Conservation (phyloP, 1,140 invertebrate species). For the Gonatopus flavifemur region DNA sequence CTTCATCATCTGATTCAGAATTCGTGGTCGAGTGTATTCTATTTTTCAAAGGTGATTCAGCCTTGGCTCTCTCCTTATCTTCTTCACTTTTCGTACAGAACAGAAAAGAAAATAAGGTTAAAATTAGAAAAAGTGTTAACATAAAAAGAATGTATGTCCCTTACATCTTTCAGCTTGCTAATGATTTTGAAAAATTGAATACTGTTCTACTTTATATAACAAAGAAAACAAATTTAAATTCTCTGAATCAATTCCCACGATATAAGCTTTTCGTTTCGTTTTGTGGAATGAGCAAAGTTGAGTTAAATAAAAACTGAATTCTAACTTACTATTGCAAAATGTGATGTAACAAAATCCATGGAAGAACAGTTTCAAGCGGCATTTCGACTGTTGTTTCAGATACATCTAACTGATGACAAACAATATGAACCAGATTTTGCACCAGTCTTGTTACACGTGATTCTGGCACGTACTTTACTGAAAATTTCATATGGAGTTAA, state of each 20-base stretch:
- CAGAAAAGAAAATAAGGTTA: conserved; percentile 16
- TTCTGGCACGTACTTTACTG: conserved; percentile 59
- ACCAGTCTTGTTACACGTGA: conserved; percentile 66
- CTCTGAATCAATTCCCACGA: no score
- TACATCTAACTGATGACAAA: conserved; percentile 72
- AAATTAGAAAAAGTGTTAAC: no score
- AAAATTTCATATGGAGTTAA: no score
- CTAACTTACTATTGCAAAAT: conserved; percentile 70
- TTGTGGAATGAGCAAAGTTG: no score
- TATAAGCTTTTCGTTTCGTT: no score
- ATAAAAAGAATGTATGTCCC: no score
- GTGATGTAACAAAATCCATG: conserved; percentile 83
- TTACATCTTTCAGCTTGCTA: no score
- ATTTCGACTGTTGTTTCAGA: conserved; percentile 65
- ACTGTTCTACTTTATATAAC: no score
- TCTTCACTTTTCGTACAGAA: no score
- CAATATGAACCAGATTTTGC: conserved; percentile 73
- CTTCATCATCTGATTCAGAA: conserved; percentile 56
- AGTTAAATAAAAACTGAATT: no score
- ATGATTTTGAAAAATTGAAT: no score
- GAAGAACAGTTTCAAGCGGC: conserved; percentile 70
- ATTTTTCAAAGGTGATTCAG: conserved; percentile 32
- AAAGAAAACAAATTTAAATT: no score
- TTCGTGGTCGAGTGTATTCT: conserved; percentile 37
- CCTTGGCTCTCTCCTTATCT: conserved; percentile 56